A percentile compares a stretch with the other conserved stretches of the same genome.
phyloP scores from a whole-genome alignment of 2,888 invertebrate genomes.

The Latrodectus elegans region DNA sequence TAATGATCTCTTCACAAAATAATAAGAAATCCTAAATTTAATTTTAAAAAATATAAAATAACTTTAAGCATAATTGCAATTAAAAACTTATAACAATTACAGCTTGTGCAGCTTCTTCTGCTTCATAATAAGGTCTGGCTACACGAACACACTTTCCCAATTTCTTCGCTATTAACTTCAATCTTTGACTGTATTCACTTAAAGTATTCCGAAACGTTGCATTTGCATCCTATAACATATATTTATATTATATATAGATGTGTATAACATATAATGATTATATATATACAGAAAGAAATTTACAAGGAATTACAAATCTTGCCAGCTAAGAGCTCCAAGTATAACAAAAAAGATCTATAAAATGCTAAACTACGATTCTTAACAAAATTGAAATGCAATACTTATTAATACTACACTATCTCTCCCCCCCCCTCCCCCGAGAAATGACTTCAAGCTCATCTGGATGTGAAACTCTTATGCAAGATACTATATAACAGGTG shows the following conservation, averaged over 20 bases:
- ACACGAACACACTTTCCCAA: conserved; percentile 88
- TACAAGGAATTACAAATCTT: background rate
- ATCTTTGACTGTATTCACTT: conserved; percentile 87
- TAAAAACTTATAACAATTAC: conserved; percentile 14
- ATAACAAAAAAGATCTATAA: background rate
- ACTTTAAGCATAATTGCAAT: too few species aligned
- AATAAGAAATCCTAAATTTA: too few species aligned
- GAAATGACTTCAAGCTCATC: too few species aligned
- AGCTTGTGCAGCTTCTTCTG: conserved; percentile 81
- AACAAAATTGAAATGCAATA: too few species aligned
- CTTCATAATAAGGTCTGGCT: conserved; percentile 92
- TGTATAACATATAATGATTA: background rate
- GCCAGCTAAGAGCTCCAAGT: background rate
- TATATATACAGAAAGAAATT: background rate
- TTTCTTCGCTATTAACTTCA: conserved; percentile 87
- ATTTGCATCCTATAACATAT: conserved; percentile 85
- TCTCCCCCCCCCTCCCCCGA: too few species aligned
- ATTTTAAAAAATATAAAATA: too few species aligned
- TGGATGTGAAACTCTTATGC: too few species aligned
- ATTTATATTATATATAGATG: background rate
- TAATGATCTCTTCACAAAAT: too few species aligned
- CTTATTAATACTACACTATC: too few species aligned
- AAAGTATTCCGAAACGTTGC: conserved; percentile 90
- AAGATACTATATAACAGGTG: too few species aligned
- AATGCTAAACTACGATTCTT: too few species aligned